Base-by-base conservation (phyloP, 2,797 vertebrate genomes). In the Malacoraja senta region DNA sequence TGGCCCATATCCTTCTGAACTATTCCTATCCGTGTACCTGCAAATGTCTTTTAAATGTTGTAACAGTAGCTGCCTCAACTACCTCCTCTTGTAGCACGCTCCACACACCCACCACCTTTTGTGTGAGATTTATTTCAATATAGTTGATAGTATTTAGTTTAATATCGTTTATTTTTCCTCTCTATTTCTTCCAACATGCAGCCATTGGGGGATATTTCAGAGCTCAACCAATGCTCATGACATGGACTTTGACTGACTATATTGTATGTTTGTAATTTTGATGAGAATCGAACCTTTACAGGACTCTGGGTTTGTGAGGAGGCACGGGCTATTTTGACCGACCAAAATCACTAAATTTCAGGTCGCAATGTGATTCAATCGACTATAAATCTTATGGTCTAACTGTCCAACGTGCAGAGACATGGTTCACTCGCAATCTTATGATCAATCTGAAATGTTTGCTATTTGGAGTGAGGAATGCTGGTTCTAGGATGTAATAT, bases 131-230 rank as follows among this genome's bases (percentile, higher is more conserved):
- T 68, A 68, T 68, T 68, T 68, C 10, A 68, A 68, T 68, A 68
- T 12, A 68, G 17, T 68, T 68, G 10, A 68, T 17, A 53, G 10
- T 68, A 68, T 68, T 12, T 68, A 12, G 17, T 6, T 29, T 88
- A 19, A 65, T 6, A 2, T 19, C 29, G 0, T 8, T 65, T 65
- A 88, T 88, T 65, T 61, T 17, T 1, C 84, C 26, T 2, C 19
- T 65, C 84, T 32, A 88, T 65, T 65, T 88, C 84, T 88, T 88
- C 63, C n/a, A 88, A 65, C n/a, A n/a, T 86, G 58, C 58, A 65
- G 61, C 63, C 83, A 17, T 19, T 86, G 63, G n/a, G 32, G 61
- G 63, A 65, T 3, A 88, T 35, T n/a, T 63, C 17, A 9, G 84
- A 65, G 61, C 58, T 88, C n/a, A 65, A 88, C 8, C 58, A 29